A percentile compares a stretch with the other conserved stretches of the same genome.
phyloP scores from a whole-genome alignment of 1,140 invertebrate species.

The Drosophila parabipectinata region DNA sequence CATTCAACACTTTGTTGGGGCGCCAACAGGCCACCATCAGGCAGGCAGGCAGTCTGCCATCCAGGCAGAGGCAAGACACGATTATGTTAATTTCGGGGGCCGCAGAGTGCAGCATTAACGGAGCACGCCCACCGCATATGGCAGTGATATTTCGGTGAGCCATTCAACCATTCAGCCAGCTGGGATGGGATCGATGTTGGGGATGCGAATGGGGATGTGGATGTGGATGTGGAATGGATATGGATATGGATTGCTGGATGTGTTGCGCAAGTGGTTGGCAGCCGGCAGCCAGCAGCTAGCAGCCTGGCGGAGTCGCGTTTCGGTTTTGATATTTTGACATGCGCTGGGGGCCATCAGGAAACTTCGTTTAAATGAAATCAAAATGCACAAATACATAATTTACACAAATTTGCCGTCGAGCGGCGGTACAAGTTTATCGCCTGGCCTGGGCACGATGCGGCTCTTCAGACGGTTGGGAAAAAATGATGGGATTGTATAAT shows the following conservation, averaged over 20 bases:
- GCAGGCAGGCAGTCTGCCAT: not conserved
- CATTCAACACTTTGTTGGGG: slow-evolving; percentile 75
- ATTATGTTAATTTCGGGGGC: slow-evolving; percentile 76
- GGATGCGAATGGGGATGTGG: slow-evolving; percentile 27
- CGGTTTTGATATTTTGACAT: slow-evolving; percentile 79
- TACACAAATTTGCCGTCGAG: slow-evolving; percentile 73
- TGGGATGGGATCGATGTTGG: slow-evolving; percentile 28
- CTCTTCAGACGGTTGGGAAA: slow-evolving; percentile 38
- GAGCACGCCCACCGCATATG: slow-evolving; percentile 81
- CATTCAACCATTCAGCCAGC: slow-evolving; percentile 24
- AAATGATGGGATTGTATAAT: slow-evolving; percentile 44
- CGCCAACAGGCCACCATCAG: slow-evolving; percentile 30
- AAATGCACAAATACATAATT: slow-evolving; percentile 82
- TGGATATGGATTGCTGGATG: slow-evolving; percentile 62
- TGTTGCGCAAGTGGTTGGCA: slow-evolving; percentile 70
- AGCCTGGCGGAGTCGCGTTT: slow-evolving; percentile 45
- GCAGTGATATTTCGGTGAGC: slow-evolving; percentile 71
- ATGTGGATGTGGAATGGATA: slow-evolving; percentile 30
- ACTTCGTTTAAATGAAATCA: slow-evolving; percentile 83
- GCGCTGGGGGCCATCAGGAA: slow-evolving; percentile 80
- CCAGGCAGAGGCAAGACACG: slow-evolving; percentile 45
- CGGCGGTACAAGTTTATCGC: slow-evolving; percentile 48
- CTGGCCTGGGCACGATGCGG: slow-evolving; percentile 31
- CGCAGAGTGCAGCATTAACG: slow-evolving; percentile 66
- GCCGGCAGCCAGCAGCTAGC: slow-evolving; percentile 8